These are phyloP conservation scores for Hydroisotoma schaefferi DNA, from an alignment of 2,888 invertebrate species.

Conservation along the genomic window DNA sequence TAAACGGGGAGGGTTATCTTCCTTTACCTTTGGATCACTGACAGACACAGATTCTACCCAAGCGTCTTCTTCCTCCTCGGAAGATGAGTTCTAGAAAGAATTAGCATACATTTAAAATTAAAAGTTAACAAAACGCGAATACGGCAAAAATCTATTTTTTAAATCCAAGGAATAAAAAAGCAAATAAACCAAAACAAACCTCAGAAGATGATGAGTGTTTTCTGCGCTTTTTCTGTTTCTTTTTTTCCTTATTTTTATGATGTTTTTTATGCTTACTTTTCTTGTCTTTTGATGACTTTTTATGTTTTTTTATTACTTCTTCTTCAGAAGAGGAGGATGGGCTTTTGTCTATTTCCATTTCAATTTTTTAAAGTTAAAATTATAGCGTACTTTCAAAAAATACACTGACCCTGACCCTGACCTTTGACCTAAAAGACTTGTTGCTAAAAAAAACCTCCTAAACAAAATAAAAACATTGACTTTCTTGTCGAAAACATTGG, in stretches of 20 bases:
- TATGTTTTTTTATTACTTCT: background rate
- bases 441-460: too few relatives aligned
- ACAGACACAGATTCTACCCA: slow-evolving; percentile 19
- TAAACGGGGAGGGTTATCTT: background rate
- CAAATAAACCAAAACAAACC: slow-evolving; percentile 7
- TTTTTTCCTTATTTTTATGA: slow-evolving; percentile 25
- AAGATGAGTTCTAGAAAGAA: slow-evolving; percentile 10
- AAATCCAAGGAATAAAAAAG: background rate
- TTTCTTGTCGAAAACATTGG: too few relatives aligned
- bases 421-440: too few relatives aligned
- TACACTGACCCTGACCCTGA: too few relatives aligned
- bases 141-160: background rate
- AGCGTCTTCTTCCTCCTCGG: slow-evolving; percentile 21
- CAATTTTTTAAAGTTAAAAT: too few relatives aligned
- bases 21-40: slow-evolving; percentile 3
- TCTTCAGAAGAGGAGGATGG: background rate
- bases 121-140: background rate
- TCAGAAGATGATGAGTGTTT: slow-evolving; percentile 21
- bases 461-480: too few relatives aligned
- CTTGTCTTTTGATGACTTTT: slow-evolving; percentile 11
- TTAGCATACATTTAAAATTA: too few relatives aligned
- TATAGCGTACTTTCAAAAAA: too few relatives aligned
- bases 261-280: slow-evolving; percentile 16
- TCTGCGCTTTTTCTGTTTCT: slow-evolving; percentile 16
- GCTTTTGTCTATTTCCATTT: background rate